phyloP scores from a whole-genome alignment of 2,797 vertebrate species.

The Pygocentrus nattereri region DNA sequence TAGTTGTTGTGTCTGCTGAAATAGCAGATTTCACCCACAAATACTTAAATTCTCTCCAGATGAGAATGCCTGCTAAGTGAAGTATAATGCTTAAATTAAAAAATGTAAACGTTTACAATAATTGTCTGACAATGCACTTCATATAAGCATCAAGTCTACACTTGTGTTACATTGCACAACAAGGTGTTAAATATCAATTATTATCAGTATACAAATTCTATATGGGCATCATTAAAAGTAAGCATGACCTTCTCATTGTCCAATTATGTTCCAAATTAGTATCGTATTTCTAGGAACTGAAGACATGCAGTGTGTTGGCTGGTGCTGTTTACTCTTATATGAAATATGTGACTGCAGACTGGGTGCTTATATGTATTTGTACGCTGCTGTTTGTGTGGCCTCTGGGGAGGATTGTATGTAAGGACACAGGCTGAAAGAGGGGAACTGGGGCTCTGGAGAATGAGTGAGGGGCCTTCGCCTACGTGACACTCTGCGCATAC shows the following conservation, averaged over 20 bases:
- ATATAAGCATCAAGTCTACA: too few species aligned
- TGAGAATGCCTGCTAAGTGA: too few species aligned
- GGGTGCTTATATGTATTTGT: constrained; percentile 8
- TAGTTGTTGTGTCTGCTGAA: too few species aligned
- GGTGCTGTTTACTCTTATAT: too few species aligned
- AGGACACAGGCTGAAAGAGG: constrained; percentile 21
- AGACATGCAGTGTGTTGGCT: background rate
- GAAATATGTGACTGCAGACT: background rate
- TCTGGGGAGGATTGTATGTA: constrained; percentile 6
- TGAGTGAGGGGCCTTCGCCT: constrained; percentile 34
- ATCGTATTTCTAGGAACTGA: background rate
- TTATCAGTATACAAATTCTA: too few species aligned
- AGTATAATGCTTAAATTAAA: too few species aligned
- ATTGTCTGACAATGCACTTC: too few species aligned
- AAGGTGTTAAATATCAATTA: too few species aligned
- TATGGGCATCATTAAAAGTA: background rate
- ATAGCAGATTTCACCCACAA: too few species aligned
- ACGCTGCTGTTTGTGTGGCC: background rate
- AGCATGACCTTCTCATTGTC: background rate
- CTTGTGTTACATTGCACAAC: too few species aligned
- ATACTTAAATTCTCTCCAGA: too few species aligned
- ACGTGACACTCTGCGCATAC: constrained; percentile 41
- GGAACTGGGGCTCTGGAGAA: constrained; percentile 29
- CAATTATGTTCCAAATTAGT: background rate
- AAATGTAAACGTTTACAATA: too few species aligned